Base-by-base conservation (phyloP, 2,888 invertebrate species). In the Rhabditoides inermis region DNA sequence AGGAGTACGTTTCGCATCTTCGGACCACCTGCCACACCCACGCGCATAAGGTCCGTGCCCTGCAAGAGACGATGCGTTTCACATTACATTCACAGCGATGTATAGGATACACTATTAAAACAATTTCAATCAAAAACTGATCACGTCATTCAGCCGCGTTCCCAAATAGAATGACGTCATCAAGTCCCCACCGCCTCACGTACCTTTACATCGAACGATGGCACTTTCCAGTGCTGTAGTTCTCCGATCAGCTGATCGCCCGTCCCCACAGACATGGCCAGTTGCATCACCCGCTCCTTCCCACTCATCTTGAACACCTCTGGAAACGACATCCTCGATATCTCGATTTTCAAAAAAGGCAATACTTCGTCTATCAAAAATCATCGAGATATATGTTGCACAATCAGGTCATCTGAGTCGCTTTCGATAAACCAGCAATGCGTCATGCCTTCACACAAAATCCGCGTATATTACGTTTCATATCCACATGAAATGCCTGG, bases 1-100 rank as follows among this genome's bases (percentile, higher is more conserved):
- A 78, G 79, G 55, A 90, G 77, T 15, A 88, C 84, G 15, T 77
- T 71, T 1, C 40, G 40, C 40, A 39, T 39, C 22, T n/a, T 18
- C 40, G 40, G 40, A 1, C 40, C 40, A 7, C n/a, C 40, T n/a
- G 15, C 40, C 40, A 39, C 59, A 2, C 51, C 51, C 20, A 51
- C 49, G 15, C 52, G 49, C 56, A 58, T 60, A 36, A 65, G 54
- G 30, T 52, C 52, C 2, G n/a, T 10, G 18, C 65, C 65, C 20
- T n/a, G 20, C 10, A 15, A 10, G 22, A 39, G 22, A 7, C 7
- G 10, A 20, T 20, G 7, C 7, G 20, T 10, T 10, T 20, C 1
- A 10, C 10, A n/a, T 12, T 15, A 2, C n/a, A 35, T 49, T 45
- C 18, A 53, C 44, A 12, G 49, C 45, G 30, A 49, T 55, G 12